Conservation (phyloP, 2,888 invertebrate species). For the Acrocera orbiculus region DNA sequence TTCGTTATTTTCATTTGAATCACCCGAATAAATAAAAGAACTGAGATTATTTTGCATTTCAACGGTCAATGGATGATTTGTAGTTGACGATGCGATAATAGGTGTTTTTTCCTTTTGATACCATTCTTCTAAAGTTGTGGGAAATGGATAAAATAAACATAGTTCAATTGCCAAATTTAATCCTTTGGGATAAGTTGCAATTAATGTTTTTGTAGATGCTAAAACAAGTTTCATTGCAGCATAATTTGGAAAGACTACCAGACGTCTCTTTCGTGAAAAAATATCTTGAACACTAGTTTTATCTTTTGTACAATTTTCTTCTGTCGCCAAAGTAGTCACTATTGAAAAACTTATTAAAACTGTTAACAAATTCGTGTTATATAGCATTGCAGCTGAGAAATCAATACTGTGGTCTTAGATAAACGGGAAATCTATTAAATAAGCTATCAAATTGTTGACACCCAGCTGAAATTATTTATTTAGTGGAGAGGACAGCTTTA, state of each 20-base stretch:
- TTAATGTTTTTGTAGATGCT: conserved; percentile 18
- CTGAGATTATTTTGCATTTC: background rate
- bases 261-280: conserved; percentile 22
- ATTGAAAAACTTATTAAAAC: no score
- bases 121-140: conserved; percentile 20
- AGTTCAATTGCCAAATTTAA: conserved; percentile 18
- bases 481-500: no score
- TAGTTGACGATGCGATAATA: conserved; percentile 11
- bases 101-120: conserved; percentile 22
- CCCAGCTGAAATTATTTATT: no score
- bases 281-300: conserved; percentile 20
- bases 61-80: conserved; percentile 4
- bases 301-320: no score
- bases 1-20: background rate
- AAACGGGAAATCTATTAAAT: no score
- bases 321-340: no score
- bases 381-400: no score
- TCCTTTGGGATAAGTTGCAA: conserved; percentile 19
- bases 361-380: no score
- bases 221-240: conserved; percentile 22
- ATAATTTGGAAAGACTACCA: conserved; percentile 22
- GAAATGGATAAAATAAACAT: conserved; percentile 22
- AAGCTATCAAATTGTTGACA: no score
- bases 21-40: background rate
- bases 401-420: no score